These are phyloP conservation scores for Leptestheria dahalacensis DNA, from an alignment of 1,140 invertebrate genomes.

Conservation along the genomic window DNA sequence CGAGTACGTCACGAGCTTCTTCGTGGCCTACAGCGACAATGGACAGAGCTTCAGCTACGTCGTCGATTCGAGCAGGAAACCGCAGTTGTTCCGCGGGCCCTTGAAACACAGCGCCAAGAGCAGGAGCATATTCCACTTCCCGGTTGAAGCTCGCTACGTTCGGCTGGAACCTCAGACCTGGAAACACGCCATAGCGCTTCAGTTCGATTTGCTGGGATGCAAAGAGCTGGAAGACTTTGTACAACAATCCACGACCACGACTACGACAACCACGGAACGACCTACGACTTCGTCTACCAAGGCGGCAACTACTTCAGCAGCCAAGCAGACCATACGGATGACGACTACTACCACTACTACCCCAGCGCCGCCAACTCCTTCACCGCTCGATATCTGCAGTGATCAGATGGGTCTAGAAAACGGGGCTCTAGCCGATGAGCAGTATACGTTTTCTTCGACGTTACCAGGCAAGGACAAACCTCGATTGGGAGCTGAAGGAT, in stretches of 20 bases:
- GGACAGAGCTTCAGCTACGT: slow-evolving; percentile 39
- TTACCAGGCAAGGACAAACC: slow-evolving; percentile 18
- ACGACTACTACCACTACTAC: slow-evolving; percentile 11
- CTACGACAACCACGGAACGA: background rate
- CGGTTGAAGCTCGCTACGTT: slow-evolving; percentile 53
- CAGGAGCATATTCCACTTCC: slow-evolving; percentile 41
- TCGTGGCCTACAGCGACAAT: slow-evolving; percentile 49
- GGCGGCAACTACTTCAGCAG: background rate
- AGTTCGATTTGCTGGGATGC: slow-evolving; percentile 61
- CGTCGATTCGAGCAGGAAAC: slow-evolving; percentile 19
- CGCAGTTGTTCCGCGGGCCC: slow-evolving; percentile 53
- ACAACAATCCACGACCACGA: background rate
- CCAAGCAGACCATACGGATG: background rate
- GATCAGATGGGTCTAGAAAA: slow-evolving; percentile 48
- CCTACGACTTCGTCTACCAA: background rate
- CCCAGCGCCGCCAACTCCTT: background rate
- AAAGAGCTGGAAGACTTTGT: slow-evolving; percentile 21
- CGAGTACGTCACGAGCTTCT: slow-evolving; percentile 58
- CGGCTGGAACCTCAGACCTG: slow-evolving; percentile 56
- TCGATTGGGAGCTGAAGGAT: slow-evolving; percentile 8
- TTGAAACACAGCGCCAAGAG: slow-evolving; percentile 39
- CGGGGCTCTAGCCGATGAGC: slow-evolving; percentile 35
- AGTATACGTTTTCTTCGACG: slow-evolving; percentile 39
- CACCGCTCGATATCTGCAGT: slow-evolving; percentile 30
- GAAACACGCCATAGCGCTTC: slow-evolving; percentile 53